phyloP scores from a whole-genome alignment of 2,113 vertebrate genomes.

The Desmodus rotundus region DNA sequence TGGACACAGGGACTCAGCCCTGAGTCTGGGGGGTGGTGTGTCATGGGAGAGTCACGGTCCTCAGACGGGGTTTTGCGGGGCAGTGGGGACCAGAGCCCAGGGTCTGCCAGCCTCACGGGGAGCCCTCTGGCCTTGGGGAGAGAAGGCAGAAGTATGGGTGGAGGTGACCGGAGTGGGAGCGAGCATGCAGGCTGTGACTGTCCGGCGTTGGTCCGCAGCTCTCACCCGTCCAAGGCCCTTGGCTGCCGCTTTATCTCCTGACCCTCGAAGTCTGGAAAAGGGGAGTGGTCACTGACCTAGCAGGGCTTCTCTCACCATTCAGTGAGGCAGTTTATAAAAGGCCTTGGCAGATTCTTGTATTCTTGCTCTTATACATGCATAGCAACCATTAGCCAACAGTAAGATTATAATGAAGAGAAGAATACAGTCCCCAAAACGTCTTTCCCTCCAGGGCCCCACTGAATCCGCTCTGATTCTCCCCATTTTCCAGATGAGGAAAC shows the following conservation, averaged over 20 bases:
- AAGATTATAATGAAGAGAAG: neutral
- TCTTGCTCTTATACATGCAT: no score
- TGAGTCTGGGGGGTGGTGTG: fast-evolving
- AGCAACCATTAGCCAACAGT: neutral
- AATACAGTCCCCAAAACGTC: fast-evolving
- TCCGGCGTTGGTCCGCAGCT: neutral
- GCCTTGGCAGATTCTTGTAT: neutral
- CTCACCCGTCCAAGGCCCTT: neutral
- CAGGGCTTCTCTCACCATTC: no score
- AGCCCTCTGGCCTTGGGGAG: fast-evolving
- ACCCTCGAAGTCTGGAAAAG: neutral
- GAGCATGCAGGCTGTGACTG: neutral
- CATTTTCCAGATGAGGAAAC: neutral
- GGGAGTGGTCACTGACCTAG: neutral
- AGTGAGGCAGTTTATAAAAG: neutral
- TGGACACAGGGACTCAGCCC: fast-evolving
- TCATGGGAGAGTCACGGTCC: fast-evolving
- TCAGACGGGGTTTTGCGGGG: fast-evolving
- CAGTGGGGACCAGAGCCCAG: neutral
- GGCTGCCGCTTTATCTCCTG: neutral
- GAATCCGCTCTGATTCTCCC: neutral
- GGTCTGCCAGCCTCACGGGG: fast-evolving
- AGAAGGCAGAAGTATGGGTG: neutral
- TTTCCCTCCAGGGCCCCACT: neutral
- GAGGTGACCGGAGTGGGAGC: neutral